phyloP scores from a whole-genome alignment of 2,113 vertebrate species.

The Benitochromis conjunctus region DNA sequence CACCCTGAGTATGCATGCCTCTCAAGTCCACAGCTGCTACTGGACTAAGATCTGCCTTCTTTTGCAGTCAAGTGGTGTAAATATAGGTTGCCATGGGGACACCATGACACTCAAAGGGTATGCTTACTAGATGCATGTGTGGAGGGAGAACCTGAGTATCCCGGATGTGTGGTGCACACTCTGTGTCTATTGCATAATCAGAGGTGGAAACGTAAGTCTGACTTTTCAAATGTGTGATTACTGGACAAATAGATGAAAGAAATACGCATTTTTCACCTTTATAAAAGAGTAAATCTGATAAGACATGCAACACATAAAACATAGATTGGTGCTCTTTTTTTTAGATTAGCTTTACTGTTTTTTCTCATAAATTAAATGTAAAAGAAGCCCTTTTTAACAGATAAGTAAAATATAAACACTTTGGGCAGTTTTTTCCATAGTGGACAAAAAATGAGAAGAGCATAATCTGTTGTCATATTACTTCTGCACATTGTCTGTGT shows the following conservation, averaged over 20 bases:
- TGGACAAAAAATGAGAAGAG: not conserved
- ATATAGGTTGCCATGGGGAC: constrained; percentile 73
- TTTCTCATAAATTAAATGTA: not conserved
- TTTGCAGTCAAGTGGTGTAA: constrained; percentile 55
- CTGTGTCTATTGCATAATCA: not conserved
- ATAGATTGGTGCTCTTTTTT: not conserved
- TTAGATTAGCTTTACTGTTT: not conserved
- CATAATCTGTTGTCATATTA: not conserved
- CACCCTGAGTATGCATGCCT: not conserved
- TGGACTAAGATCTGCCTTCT: constrained; percentile 31
- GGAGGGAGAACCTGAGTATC: constrained; percentile 15
- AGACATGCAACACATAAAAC: not conserved
- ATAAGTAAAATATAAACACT: not conserved
- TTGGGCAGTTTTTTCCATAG: not conserved
- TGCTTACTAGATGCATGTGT: constrained; percentile 18
- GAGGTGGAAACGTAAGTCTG: not conserved
- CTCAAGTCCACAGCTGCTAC: constrained; percentile 53
- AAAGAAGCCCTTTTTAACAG: not conserved
- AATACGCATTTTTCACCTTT: not conserved
- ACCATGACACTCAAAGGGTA: constrained; percentile 55
- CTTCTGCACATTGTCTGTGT: not conserved
- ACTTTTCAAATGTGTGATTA: not conserved
- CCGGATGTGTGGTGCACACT: constrained; percentile 18
- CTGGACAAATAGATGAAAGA: not conserved
- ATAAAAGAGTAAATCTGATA: not conserved